Evolutionary conservation across 2,797 vertebrate species (phyloP).

Genomic region (Enteromius paludinosus): DNA sequence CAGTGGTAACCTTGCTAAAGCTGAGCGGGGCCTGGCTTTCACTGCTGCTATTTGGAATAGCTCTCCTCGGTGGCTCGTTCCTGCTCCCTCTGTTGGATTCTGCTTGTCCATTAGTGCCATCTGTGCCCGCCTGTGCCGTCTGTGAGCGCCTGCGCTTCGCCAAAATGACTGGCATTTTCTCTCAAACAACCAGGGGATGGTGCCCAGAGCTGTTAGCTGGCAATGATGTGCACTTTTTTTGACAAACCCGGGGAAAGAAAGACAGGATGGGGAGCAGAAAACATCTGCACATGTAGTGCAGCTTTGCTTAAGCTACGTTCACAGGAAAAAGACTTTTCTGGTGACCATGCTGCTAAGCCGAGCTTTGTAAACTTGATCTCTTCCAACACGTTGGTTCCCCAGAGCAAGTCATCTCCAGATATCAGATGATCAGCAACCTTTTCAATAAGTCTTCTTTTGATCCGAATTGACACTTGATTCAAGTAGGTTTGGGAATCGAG

Average conservation of each 20-base stretch:
- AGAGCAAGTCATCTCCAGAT: conserved; percentile 64
- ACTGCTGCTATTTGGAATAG: conserved; percentile 93
- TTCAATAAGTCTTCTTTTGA: neutral
- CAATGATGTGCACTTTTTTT: conserved; percentile 82
- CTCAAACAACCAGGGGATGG: conserved; percentile 83
- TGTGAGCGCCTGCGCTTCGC: conserved; percentile 89
- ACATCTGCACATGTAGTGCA: conserved; percentile 77
- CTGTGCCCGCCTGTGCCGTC: conserved; percentile 96
- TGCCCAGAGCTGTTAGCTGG: conserved; percentile 80
- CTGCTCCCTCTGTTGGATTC: conserved; percentile 94
- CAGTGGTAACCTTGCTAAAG: conserved; percentile 81
- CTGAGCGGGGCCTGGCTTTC: conserved; percentile 73
- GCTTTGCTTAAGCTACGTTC: conserved; percentile 54
- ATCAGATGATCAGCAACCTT: conserved; percentile 19
- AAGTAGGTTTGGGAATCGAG: neutral
- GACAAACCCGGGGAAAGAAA: conserved; percentile 62
- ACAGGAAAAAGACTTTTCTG: conserved; percentile 59
- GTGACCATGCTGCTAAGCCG: conserved; percentile 42
- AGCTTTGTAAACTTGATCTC: conserved; percentile 67
- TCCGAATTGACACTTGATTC: neutral
- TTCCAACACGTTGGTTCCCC: conserved; percentile 58
- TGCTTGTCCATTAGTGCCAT: conserved; percentile 99
- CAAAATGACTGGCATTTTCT: conserved; percentile 97
- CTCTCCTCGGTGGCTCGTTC: conserved; percentile 87
- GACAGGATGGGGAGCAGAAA: conserved; percentile 65